A percentile compares a stretch with the other conserved stretches of the same genome.
Conservation (phyloP, 2,797 vertebrate genomes). For the Poecile montanus region DNA sequence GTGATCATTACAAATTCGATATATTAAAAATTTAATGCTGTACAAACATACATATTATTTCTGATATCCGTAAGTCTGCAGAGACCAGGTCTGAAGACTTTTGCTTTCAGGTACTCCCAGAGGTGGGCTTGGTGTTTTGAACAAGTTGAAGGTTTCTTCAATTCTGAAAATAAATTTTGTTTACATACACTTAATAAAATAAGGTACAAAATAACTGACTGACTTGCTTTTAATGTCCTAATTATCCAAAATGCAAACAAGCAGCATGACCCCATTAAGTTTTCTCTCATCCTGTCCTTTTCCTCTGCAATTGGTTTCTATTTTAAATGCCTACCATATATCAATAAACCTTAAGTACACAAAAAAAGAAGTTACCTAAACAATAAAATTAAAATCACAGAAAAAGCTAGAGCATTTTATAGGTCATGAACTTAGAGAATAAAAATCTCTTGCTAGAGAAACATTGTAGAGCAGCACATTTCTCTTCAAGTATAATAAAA, state of each 20-base stretch:
- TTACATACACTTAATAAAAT: neutral
- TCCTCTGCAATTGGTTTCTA: neutral
- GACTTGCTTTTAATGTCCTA: neutral
- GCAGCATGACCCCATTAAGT: neutral
- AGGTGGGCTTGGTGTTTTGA: conserved; percentile 75
- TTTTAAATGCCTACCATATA: neutral
- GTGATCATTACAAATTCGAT: conserved; percentile 25
- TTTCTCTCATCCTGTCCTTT: neutral
- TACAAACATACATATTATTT: conserved; percentile 47
- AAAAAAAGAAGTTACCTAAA: neutral
- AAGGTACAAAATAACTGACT: neutral
- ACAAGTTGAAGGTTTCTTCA: conserved; percentile 83
- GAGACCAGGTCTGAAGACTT: neutral
- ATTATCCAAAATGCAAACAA: neutral
- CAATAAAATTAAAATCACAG: neutral
- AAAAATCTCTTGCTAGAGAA: neutral
- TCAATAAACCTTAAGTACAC: neutral
- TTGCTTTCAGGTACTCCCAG: conserved; percentile 48
- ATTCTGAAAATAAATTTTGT: conserved; percentile 75
- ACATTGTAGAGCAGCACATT: neutral
- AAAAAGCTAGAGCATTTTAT: neutral
- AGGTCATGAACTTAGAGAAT: neutral
- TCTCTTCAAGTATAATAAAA: neutral
- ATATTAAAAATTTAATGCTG: conserved; percentile 32
- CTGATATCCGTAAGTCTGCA: neutral